phyloP scores from a whole-genome alignment of 2,113 vertebrate genomes.

The Zapornia atra region DNA sequence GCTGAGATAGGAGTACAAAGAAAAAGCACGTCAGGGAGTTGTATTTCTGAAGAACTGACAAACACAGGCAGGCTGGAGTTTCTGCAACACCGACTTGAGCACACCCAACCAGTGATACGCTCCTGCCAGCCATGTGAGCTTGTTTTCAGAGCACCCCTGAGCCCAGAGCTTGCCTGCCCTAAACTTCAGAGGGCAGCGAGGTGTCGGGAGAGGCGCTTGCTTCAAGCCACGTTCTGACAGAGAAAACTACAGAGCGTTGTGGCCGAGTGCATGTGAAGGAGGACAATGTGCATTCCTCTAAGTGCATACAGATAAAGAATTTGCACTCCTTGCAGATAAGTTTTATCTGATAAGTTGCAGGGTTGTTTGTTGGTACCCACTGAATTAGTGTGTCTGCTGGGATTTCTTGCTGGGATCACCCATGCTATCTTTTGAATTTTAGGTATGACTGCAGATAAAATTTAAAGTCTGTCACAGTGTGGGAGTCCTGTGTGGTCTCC shows the following conservation, averaged over 20 bases:
- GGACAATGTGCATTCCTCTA: background rate
- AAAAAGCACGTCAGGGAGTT: background rate
- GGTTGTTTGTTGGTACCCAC: background rate
- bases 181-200: background rate
- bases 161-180: background rate
- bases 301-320: background rate
- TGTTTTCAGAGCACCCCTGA: background rate
- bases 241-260: background rate
- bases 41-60: background rate
- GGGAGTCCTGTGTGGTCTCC: background rate
- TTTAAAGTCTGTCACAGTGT: background rate
- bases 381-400: background rate
- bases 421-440: background rate
- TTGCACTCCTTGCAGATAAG: background rate
- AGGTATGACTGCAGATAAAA: background rate
- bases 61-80: background rate
- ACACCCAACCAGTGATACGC: background rate
- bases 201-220: background rate
- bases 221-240: background rate
- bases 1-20: background rate
- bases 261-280: background rate
- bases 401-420: background rate
- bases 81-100: background rate
- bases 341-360: background rate
- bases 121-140: background rate